Percentiles rank a stretch among this genome's conserved stretches.
phyloP scores from a whole-genome alignment of 2,888 invertebrate genomes.

The Dendrolimus houi region DNA sequence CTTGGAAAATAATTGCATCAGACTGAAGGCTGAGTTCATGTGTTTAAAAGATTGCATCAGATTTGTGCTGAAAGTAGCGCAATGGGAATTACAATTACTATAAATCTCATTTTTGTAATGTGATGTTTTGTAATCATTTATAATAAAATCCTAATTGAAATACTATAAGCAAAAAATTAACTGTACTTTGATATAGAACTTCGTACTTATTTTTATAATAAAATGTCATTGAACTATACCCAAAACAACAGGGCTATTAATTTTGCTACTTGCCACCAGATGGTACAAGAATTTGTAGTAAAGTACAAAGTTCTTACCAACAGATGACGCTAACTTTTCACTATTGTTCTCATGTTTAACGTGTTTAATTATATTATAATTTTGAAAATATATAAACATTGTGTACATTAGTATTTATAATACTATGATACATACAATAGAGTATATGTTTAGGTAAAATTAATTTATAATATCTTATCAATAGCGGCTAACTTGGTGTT shows the following conservation, averaged over 20 bases:
- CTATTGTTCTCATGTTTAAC: not conserved
- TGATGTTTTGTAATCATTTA: no score
- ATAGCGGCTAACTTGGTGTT: no score
- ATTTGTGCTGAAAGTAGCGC: not conserved
- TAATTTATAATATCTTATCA: no score
- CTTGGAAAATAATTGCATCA: not conserved
- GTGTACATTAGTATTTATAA: not conserved
- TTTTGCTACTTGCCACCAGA: constrained; percentile 7
- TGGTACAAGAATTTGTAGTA: constrained; percentile 1
- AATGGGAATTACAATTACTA: not conserved
- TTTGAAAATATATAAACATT: not conserved
- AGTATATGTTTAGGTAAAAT: no score
- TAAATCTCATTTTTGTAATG: not conserved
- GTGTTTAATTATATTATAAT: not conserved
- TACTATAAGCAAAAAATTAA: no score
- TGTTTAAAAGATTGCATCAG: not conserved
- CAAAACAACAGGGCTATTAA: not conserved
- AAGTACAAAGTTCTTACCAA: no score
- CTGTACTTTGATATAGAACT: no score
- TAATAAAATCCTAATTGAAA: no score
- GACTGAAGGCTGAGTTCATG: not conserved
- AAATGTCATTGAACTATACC: no score
- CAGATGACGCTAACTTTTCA: no score
- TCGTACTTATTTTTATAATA: no score
- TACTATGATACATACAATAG: not conserved